A percentile compares a stretch with the other conserved stretches of the same genome.
Evolutionary conservation across 2,113 vertebrate genomes (phyloP).

Genomic region (Loxodonta africana): DNA sequence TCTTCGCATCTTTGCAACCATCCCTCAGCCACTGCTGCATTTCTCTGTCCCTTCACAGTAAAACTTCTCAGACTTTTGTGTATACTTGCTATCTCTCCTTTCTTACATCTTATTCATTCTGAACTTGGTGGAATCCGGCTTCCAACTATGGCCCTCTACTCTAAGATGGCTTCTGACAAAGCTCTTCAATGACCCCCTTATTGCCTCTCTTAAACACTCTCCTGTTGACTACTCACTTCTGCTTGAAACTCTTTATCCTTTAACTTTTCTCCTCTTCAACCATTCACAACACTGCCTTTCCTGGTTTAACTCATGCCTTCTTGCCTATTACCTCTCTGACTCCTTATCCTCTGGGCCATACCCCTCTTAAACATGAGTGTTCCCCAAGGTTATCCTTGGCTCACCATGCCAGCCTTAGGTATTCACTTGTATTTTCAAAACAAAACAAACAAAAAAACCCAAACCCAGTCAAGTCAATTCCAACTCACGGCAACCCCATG

Average conservation of each 20-base stretch:
- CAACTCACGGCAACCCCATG: no score
- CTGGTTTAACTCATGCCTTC: not conserved
- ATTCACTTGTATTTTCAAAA: no score
- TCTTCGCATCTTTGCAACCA: not conserved
- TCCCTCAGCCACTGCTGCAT: not conserved
- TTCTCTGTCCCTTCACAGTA: not conserved
- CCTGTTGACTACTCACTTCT: not conserved
- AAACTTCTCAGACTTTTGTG: not conserved
- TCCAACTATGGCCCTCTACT: not conserved
- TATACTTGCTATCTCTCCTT: not conserved
- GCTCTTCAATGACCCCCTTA: not conserved
- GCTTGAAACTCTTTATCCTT: not conserved
- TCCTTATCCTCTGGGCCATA: not conserved
- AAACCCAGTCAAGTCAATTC: no score
- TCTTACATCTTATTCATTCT: not conserved
- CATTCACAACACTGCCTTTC: not conserved
- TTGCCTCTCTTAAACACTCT: not conserved
- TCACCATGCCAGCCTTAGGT: not conserved
- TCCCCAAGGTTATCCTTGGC: not conserved
- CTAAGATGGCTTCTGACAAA: conserved; percentile 16
- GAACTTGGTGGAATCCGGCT: not conserved
- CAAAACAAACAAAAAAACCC: no score
- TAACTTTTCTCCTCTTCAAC: not conserved
- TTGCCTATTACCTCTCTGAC: not conserved
- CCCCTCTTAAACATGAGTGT: not conserved